phyloP scores from a whole-genome alignment of 2,797 vertebrate genomes.

The Propithecus deckenii region DNA sequence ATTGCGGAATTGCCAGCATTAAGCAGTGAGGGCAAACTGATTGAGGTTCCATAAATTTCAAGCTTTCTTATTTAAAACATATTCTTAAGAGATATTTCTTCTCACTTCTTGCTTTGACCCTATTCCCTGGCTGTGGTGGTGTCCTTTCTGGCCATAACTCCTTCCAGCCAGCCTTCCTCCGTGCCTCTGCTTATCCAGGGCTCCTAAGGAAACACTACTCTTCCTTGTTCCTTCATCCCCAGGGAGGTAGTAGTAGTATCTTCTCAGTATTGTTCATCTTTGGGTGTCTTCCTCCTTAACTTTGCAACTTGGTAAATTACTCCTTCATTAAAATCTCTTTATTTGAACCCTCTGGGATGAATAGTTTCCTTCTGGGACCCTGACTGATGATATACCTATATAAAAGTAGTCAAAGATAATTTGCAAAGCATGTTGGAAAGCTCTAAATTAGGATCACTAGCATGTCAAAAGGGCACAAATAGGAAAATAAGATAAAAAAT shows the following conservation, averaged over 20 bases:
- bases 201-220: background rate
- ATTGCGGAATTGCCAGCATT: background rate
- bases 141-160: background rate
- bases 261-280: background rate
- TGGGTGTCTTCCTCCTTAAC: background rate
- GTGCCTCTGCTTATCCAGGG: background rate
- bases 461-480: background rate
- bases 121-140: background rate
- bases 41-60: background rate
- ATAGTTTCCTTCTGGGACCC: background rate
- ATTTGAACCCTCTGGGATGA: background rate
- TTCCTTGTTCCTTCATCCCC: background rate
- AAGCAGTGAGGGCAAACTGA: background rate
- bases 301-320: background rate
- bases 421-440: background rate
- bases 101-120: rapidly evolving
- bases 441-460: constrained; percentile 21
- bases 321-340: background rate
- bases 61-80: background rate
- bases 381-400: background rate
- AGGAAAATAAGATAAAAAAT: background rate
- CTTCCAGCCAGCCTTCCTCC: background rate
- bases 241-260: background rate
- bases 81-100: background rate
- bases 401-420: constrained; percentile 26